Evolutionary conservation across 2,113 vertebrate genomes (phyloP), one percentile per base, ranked within the genome.

Genomic region (Martes martes): DNA sequence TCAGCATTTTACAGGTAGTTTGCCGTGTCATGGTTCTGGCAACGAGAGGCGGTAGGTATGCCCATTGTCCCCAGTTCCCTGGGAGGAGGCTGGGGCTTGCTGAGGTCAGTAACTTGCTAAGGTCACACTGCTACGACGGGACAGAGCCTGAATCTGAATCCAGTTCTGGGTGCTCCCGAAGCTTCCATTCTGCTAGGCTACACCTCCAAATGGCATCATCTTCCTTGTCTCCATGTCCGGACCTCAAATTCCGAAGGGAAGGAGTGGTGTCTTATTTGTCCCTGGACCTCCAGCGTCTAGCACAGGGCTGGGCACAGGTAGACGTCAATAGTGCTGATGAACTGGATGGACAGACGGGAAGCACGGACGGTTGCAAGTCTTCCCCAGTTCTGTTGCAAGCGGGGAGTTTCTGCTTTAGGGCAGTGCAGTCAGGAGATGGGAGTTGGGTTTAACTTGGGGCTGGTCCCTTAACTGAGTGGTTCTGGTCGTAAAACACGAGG

Each of bases 401-500:
- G 50, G 61, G 59, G 91, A 96, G 87, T 89, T 92, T 89, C 95
- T 95, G 55, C 65, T 73, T 21, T 95, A 8, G 15, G 63, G 52
- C 59, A 52, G 19, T 15, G 59, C 4, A 33, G 16, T 26, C 47
- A 42, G 57, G 88, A 95, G 69, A 18, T n/a, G 65, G 92, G 71
- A 78, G 50, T 74, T 95, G 96, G 71, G 57, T 81, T 95, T 93
- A 92, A 96, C 82, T 63, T 2, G 88, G 55, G 89, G 76, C 84
- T 82, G 76, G 63, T 98, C 95, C 94, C 89, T 91, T 85, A 82
- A 81, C 71, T 73, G 55, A 76, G 78, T 84, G 80, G 71, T 80
- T 88, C 98, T 96, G 87, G 59, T 92, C 74, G 42, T 97, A 97
- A 97, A 97, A 91, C 79, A 74, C 0, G 14, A 95, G 81, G 94